Conservation (phyloP, 2,888 invertebrate species). For the Microctonus aethiopoides region DNA sequence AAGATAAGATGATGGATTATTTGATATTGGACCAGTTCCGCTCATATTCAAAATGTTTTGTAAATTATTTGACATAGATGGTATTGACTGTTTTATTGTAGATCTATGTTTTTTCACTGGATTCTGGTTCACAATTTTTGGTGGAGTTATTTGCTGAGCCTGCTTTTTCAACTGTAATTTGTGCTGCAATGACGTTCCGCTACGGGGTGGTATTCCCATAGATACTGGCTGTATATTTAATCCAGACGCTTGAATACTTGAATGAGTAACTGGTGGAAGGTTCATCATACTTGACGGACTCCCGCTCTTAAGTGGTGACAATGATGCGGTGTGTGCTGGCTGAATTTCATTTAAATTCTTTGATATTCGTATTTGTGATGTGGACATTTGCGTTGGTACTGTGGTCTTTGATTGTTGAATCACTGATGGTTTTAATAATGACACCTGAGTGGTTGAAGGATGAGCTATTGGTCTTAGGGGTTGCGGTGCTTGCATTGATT, state of each 20-base stretch:
- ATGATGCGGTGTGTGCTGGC: constrained; percentile 55
- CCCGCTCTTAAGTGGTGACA: constrained; percentile 47
- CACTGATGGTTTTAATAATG: constrained; percentile 55
- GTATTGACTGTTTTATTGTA: neutral
- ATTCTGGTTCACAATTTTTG: constrained; percentile 20
- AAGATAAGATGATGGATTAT: constrained; percentile 44
- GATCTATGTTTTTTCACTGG: constrained; percentile 46
- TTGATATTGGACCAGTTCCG: constrained; percentile 36
- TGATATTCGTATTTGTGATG: constrained; percentile 53
- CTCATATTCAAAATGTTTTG: constrained; percentile 45
- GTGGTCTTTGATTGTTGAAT: constrained; percentile 45
- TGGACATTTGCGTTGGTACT: constrained; percentile 39
- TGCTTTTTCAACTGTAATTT: constrained; percentile 62
- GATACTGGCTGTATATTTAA: constrained; percentile 49
- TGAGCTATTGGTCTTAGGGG: constrained; percentile 34
- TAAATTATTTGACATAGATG: constrained; percentile 45
- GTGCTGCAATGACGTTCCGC: constrained; percentile 59
- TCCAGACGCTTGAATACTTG: constrained; percentile 42
- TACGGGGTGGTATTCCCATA: constrained; percentile 45
- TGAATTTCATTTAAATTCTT: constrained; percentile 58
- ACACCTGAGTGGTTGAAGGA: constrained; percentile 51
- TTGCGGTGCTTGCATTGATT: constrained; percentile 46
- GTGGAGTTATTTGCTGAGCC: constrained; percentile 46
- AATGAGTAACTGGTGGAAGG: constrained; percentile 49
- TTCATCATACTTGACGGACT: constrained; percentile 34